phyloP scores from a whole-genome alignment of 2,113 vertebrate genomes.

The Phoxinus phoxinus region DNA sequence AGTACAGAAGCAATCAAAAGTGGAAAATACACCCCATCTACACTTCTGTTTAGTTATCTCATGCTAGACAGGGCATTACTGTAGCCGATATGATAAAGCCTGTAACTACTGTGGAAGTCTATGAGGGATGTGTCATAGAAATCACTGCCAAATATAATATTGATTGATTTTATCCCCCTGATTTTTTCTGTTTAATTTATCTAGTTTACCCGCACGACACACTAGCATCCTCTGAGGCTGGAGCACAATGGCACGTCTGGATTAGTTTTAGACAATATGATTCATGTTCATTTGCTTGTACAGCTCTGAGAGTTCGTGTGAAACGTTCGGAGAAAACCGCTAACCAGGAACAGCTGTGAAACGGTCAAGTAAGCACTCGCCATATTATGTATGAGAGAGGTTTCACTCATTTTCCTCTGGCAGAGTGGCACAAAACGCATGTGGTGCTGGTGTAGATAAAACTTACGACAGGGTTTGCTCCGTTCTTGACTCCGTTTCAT shows the following conservation, averaged over 20 bases:
- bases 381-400: conserved; percentile 51
- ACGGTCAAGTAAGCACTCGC: conserved; percentile 16
- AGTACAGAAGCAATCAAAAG: too few relatives aligned
- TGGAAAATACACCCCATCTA: background rate
- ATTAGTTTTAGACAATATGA: conserved; percentile 31
- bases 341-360: conserved; percentile 55
- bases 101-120: background rate
- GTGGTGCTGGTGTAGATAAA: conserved; percentile 4
- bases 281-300: conserved; percentile 43
- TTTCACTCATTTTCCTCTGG: conserved; percentile 40
- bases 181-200: background rate
- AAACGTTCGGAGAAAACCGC: conserved; percentile 46
- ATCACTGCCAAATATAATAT: background rate
- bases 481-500: conserved; percentile 2
- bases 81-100: background rate
- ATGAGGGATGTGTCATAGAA: background rate
- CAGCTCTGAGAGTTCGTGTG: conserved; percentile 44
- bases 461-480: conserved; percentile 25
- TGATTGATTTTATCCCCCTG: background rate
- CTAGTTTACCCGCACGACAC: background rate
- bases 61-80: background rate
- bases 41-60: background rate
- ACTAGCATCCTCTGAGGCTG: conserved; percentile 28
- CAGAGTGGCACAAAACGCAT: conserved; percentile 36
- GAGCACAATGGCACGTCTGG: conserved; percentile 15